phyloP scores from a whole-genome alignment of 2,888 invertebrate species.

The Acrobasis repandana region DNA sequence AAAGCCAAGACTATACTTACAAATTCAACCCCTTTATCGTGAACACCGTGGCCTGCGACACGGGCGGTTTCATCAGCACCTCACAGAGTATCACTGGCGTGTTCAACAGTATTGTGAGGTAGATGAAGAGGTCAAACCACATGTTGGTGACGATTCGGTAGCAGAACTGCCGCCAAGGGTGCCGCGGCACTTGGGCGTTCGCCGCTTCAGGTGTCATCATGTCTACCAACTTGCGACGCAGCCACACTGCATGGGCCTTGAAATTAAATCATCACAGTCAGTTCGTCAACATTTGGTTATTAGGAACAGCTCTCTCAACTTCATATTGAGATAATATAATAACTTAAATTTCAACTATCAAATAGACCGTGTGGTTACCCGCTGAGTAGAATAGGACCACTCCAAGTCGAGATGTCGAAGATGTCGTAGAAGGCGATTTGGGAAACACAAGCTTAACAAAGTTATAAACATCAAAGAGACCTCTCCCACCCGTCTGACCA shows the following conservation, averaged over 20 bases:
- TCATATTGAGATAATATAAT: too few species aligned
- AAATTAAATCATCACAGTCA: neutral
- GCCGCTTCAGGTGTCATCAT: slow-evolving; percentile 61
- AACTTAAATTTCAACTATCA: too few species aligned
- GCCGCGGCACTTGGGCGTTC: slow-evolving; percentile 58
- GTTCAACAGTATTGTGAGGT: slow-evolving; percentile 67
- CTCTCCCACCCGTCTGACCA: too few species aligned
- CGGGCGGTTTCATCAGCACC: slow-evolving; percentile 53
- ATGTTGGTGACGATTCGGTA: slow-evolving; percentile 58
- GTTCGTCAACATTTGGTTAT: too few species aligned
- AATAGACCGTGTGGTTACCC: too few species aligned
- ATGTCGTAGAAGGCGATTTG: too few species aligned
- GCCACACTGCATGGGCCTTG: slow-evolving; percentile 68
- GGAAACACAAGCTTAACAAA: too few species aligned
- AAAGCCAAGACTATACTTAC: slow-evolving; percentile 47
- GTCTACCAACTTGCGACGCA: slow-evolving; percentile 66
- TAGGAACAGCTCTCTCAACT: too few species aligned
- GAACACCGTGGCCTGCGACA: slow-evolving; percentile 34
- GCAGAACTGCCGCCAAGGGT: slow-evolving; percentile 59
- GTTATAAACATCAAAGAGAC: too few species aligned
- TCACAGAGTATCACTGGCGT: slow-evolving; percentile 72
- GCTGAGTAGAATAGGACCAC: too few species aligned
- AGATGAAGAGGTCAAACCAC: slow-evolving; percentile 75
- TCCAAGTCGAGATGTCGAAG: too few species aligned
- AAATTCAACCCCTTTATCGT: slow-evolving; percentile 64